These are phyloP conservation scores for Hirundichthys speculiger DNA, from an alignment of 2,113 vertebrate species.

Conservation along the genomic window DNA sequence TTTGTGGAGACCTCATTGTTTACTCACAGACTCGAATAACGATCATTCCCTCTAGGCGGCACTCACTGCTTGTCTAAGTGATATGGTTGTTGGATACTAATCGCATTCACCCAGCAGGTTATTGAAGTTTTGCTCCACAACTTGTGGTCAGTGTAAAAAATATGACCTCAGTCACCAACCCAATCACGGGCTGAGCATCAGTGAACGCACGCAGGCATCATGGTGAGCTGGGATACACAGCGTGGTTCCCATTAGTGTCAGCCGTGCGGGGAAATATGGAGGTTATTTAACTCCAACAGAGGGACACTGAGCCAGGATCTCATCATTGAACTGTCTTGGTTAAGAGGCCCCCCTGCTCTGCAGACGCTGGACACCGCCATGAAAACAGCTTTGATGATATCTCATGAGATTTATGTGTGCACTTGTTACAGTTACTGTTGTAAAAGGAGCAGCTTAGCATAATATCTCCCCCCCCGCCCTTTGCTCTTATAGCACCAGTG, in stretches of 20 bases:
- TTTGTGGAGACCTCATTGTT: constrained; percentile 47
- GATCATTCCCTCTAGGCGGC: constrained; percentile 32
- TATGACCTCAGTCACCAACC: constrained; percentile 63
- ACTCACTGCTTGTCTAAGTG: constrained; percentile 60
- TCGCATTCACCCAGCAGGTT: constrained; percentile 75
- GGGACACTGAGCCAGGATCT: constrained; percentile 28
- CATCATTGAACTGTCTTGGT: constrained; percentile 51
- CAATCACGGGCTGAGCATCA: constrained; percentile 61
- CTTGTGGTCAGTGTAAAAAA: constrained; percentile 61
- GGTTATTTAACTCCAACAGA: constrained; percentile 62
- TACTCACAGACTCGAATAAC: constrained; percentile 13
- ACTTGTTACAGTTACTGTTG: constrained; percentile 8
- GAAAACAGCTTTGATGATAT: constrained; percentile 23
- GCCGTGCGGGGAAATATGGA: constrained; percentile 62
- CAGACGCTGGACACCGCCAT: not conserved
- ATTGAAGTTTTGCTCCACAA: constrained; percentile 68
- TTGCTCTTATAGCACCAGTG: no score
- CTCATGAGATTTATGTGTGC: constrained; percentile 5
- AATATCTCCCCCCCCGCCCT: not conserved
- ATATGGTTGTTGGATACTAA: constrained; percentile 69
- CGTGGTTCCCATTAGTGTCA: constrained; percentile 73
- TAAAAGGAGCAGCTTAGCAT: not conserved
- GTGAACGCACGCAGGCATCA: constrained; percentile 25
- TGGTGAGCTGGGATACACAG: constrained; percentile 54
- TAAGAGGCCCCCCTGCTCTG: constrained; percentile 53